Evolutionary conservation across 2,113 vertebrate genomes (phyloP).

Genomic region (Gopherus evgoodei): DNA sequence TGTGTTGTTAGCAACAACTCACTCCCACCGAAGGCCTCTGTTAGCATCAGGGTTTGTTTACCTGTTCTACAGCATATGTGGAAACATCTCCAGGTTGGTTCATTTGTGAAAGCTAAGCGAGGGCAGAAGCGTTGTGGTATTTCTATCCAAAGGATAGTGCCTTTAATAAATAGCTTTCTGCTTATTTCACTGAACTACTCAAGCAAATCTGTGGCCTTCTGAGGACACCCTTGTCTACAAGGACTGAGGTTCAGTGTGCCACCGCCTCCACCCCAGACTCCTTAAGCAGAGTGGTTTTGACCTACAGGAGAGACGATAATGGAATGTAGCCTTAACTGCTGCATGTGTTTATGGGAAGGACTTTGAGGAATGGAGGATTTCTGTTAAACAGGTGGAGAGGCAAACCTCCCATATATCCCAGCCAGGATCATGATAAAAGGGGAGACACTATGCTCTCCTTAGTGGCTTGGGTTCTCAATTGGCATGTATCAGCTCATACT

Average conservation of each 20-base stretch:
- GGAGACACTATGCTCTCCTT: neutral
- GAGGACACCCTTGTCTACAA: neutral
- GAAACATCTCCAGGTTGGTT: neutral
- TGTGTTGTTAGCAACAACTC: neutral
- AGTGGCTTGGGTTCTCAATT: rapidly evolving
- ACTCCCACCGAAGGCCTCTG: neutral
- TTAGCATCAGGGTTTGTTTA: neutral
- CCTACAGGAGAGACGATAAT: neutral
- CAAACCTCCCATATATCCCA: rapidly evolving
- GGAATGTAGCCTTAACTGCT: neutral
- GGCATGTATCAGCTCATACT: neutral
- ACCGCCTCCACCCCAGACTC: neutral
- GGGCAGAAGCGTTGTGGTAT: neutral
- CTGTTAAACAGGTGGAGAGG: neutral
- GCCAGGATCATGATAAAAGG: neutral
- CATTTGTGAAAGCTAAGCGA: neutral
- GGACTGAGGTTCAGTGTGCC: neutral
- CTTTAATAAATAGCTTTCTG: neutral
- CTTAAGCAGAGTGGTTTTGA: neutral
- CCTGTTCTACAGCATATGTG: neutral
- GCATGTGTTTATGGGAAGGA: neutral
- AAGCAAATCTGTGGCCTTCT: neutral
- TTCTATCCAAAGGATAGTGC: neutral
- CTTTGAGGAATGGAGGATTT: neutral
- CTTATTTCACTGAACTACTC: neutral